These are phyloP conservation scores for Pocillopora grandis DNA, from an alignment of 92 coral and sea anemone species.

Conservation along the genomic window DNA sequence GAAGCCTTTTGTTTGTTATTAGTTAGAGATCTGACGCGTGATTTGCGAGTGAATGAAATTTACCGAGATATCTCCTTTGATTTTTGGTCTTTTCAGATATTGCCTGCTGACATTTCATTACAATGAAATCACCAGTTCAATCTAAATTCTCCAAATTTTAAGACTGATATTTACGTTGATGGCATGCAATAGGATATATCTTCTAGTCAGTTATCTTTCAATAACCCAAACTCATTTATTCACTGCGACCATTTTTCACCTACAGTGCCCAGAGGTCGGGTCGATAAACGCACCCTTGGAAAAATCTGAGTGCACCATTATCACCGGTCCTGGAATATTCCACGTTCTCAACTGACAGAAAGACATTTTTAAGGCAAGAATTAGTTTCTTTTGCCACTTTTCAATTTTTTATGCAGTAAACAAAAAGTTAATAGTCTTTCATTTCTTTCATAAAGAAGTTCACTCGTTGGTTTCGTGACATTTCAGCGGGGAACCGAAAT, in stretches of 20 bases:
- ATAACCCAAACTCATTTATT: background rate
- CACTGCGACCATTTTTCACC: background rate
- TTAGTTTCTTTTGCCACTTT: background rate
- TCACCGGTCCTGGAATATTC: background rate
- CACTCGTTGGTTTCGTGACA: slow-evolving; percentile 2
- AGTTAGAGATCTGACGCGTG: background rate
- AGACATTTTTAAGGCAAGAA: background rate
- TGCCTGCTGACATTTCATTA: background rate
- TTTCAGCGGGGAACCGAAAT: slow-evolving; percentile 35
- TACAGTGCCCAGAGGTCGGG: background rate
- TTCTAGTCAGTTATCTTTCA: background rate
- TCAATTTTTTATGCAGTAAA: slow-evolving; percentile 4
- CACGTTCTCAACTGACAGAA: background rate
- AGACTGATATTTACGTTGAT: background rate
- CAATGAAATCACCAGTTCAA: slow-evolving; percentile 5
- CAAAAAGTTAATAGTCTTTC: slow-evolving; percentile 21
- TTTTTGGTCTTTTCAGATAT: slow-evolving; percentile 7
- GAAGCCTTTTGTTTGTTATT: background rate
- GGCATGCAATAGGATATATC: background rate
- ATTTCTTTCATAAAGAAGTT: slow-evolving; percentile 21
- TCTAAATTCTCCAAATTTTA: background rate
- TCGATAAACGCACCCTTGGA: background rate
- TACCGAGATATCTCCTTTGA: background rate
- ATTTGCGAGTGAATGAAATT: slow-evolving; percentile 16
- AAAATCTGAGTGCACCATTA: background rate